Percentiles rank a stretch among this genome's conserved stretches.
These are phyloP conservation scores for Bursaphelenchus okinawaensis DNA, from an alignment of 2,888 invertebrate genomes.

Conservation along the genomic window DNA sequence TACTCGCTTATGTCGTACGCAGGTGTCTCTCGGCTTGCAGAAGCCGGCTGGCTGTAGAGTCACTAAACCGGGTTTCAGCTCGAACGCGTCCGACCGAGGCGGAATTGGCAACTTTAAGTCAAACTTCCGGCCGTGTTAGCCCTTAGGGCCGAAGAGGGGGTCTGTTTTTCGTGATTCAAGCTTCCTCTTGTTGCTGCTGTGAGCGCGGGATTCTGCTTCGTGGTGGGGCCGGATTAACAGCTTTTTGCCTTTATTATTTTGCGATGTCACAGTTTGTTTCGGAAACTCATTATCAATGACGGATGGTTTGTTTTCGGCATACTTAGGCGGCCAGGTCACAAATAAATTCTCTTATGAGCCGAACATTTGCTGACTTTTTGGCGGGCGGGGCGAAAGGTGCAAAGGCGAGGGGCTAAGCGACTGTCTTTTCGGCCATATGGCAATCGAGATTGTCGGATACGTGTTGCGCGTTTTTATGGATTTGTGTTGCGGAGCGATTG, in stretches of 20 bases:
- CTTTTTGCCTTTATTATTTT: neutral
- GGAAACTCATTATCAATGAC: neutral
- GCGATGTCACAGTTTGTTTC: neutral
- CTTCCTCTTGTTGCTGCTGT: neutral
- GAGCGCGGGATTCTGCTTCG: neutral
- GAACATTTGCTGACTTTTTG: neutral
- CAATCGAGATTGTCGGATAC: no score
- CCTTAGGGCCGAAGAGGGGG: neutral
- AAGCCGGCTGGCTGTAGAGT: neutral
- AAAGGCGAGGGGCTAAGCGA: neutral
- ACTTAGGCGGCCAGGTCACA: neutral
- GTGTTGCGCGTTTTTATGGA: no score
- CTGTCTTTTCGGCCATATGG: no score
- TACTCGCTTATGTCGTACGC: neutral
- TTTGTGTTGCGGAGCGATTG: no score
- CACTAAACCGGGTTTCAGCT: neutral
- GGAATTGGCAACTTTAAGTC: neutral
- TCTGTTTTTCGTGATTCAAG: neutral
- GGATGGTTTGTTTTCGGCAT: neutral
- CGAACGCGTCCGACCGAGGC: neutral
- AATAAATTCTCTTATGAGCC: neutral
- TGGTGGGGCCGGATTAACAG: neutral
- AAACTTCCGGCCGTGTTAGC: neutral
- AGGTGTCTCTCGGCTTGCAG: neutral
- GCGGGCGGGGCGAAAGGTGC: neutral